Percentiles rank a stretch among this genome's conserved stretches.
phyloP scores from a whole-genome alignment of 92 coral and sea anemone genomes.

The Hydrozoanthus gracilis region DNA sequence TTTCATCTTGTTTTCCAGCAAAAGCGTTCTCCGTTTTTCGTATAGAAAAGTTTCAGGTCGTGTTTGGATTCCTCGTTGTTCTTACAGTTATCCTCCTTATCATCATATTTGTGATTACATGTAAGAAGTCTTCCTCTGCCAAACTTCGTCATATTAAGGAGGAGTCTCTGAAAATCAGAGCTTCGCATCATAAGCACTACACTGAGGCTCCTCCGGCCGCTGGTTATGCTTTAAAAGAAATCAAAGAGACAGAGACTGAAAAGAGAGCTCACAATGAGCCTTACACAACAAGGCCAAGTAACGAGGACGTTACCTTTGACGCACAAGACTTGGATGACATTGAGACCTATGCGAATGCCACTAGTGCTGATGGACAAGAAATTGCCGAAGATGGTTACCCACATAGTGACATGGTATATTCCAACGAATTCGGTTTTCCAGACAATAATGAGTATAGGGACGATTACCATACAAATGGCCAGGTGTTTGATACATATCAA shows the following conservation, averaged over 20 bases:
- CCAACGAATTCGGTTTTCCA: background rate
- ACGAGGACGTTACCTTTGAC: background rate
- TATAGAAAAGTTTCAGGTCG: background rate
- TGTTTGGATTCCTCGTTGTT: background rate
- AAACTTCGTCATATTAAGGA: background rate
- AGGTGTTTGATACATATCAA: background rate
- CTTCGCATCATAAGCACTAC: background rate
- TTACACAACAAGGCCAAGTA: constrained; percentile 5
- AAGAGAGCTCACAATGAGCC: background rate
- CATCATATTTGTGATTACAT: background rate
- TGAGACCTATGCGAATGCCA: background rate
- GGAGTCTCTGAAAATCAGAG: constrained; percentile 9
- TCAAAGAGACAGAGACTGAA: background rate
- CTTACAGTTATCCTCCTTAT: background rate
- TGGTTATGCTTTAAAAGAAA: background rate
- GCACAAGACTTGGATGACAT: background rate
- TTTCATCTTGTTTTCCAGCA: background rate
- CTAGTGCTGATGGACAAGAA: background rate
- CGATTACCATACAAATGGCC: background rate
- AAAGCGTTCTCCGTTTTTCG: constrained; percentile 1
- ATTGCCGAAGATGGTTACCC: background rate
- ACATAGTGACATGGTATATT: background rate
- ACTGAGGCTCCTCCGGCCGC: background rate
- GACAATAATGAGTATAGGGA: background rate
- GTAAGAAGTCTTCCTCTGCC: background rate